Evolutionary conservation across 2,888 invertebrate species (phyloP).

Genomic region (Drosophila bunnanda): DNA sequence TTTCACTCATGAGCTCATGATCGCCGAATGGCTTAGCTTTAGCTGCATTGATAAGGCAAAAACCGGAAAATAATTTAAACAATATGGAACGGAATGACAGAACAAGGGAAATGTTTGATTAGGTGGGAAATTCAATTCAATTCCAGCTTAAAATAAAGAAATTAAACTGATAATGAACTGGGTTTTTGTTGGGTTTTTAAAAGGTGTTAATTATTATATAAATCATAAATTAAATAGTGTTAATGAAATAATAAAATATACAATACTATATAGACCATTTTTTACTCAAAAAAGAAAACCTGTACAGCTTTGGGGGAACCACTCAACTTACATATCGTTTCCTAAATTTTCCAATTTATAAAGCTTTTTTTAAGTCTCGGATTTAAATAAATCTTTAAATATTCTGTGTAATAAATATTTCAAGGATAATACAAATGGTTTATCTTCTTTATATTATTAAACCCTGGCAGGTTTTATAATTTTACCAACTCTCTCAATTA

Average conservation of each 20-base stretch:
- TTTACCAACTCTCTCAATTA: no score
- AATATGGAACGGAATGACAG: constrained; percentile 3
- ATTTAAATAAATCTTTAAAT: no score
- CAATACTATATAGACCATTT: no score
- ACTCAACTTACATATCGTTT: no score
- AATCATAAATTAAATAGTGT: not conserved
- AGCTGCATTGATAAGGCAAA: constrained; percentile 26
- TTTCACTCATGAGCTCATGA: constrained; percentile 36
- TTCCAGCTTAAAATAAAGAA: no score
- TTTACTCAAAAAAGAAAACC: not conserved
- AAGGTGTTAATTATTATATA: not conserved
- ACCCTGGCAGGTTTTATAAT: no score
- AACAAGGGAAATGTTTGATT: not conserved
- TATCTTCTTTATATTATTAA: not conserved
- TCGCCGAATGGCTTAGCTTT: constrained; percentile 20
- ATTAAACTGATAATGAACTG: not conserved
- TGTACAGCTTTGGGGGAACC: not conserved
- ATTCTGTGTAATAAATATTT: no score
- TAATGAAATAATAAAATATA: not conserved
- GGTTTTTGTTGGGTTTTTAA: not conserved
- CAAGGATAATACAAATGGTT: not conserved
- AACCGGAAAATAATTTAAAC: constrained; percentile 12
- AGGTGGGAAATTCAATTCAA: not conserved
- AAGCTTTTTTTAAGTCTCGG: no score
- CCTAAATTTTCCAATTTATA: no score